Base-by-base conservation (phyloP, 2,113 vertebrate species). In the Lepidothrix coronata region DNA sequence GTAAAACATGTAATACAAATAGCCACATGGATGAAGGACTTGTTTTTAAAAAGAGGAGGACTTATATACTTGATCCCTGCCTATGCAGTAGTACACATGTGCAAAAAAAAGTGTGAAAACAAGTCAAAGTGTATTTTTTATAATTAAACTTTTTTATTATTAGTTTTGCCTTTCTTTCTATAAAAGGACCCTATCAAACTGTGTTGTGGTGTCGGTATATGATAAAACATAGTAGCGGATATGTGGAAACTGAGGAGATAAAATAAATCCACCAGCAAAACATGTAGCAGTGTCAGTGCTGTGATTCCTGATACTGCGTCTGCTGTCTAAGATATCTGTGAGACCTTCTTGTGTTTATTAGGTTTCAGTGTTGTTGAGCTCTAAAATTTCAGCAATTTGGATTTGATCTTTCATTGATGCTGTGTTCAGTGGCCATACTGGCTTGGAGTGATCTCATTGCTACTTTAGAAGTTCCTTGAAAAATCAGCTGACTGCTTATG, bases 61-160 rank as follows among this genome's bases (percentile, higher is more conserved):
- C 6, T 67, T 75, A 12, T 0, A 2, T 55, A 35, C 3, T 2
- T 73, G 43, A 30, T 14, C 16, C 55, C 3, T 63, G 11, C 30
- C 48, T 41, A 1, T 55, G 72, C 63, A 54, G n/a, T 25, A 86
- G 37, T 49, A 35, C 41, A 44, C 31, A 33, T 5, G 48, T 8
- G 11, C 20, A 18, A 57, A 25, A 33, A 23, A 48, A 46, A 23
- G 5, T 5, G 7, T 89, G 61, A 66, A 81, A 92, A 78, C 9
- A 78, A 55, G 17, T 62, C 19, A 5, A 62, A 88, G 13, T 30
- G 18, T 88, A 39, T 79, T 91, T 88, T 71, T 75, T 35, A 52
- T 11, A 31, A 68, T 16, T 68, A 63, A 87, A 75, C 25, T 8
- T 58, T 44, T 41, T 91, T 77, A 12, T 18, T 39, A 35, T 17